Conservation (phyloP, 2,113 vertebrate genomes). For the Chloebia gouldiae region DNA sequence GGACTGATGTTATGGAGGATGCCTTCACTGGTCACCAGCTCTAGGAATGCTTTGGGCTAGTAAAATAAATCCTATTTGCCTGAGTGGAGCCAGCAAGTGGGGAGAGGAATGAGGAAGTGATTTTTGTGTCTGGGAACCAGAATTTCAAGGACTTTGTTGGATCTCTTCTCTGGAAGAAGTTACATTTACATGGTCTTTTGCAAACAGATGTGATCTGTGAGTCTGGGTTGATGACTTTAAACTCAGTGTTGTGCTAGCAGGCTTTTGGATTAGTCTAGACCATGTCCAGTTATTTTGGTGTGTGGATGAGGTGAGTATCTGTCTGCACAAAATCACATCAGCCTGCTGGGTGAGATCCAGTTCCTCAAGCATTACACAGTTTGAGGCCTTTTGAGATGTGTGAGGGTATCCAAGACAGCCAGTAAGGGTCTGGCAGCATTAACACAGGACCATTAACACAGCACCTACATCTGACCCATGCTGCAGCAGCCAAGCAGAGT, state of each 20-base stretch:
- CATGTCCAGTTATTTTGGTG: neutral
- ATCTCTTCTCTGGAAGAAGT: neutral
- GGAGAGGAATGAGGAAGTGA: neutral
- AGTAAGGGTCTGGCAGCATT: neutral
- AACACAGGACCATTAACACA: neutral
- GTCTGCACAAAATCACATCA: neutral
- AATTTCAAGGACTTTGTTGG: neutral
- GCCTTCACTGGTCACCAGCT: neutral
- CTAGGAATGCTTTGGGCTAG: neutral
- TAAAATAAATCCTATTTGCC: neutral
- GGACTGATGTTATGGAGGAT: neutral
- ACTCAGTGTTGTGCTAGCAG: neutral
- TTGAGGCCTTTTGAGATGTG: neutral
- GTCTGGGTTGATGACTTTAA: neutral
- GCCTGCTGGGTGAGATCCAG: neutral
- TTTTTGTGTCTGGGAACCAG: neutral
- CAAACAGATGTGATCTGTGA: neutral
- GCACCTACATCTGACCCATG: neutral
- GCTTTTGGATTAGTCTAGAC: neutral
- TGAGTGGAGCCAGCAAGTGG: neutral
- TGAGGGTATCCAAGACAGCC: neutral
- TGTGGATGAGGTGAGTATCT: neutral
- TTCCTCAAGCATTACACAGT: neutral
- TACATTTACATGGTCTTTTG: neutral
- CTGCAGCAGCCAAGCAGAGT: neutral